Evolutionary conservation across 2,797 vertebrate genomes (phyloP).

Genomic region (Heterohyrax brucei): DNA sequence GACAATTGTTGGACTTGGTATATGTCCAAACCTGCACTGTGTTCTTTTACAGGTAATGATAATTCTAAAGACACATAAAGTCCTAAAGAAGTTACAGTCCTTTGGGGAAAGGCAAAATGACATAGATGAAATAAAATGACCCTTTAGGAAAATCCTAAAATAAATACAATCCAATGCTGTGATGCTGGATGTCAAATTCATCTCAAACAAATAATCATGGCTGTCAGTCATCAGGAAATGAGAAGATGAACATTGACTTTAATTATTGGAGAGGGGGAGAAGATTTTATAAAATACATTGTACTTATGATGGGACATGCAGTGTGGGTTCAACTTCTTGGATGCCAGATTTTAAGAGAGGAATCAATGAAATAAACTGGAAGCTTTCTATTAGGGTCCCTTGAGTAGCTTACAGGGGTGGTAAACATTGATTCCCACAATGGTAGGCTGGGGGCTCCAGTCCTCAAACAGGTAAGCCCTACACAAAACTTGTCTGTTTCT

Average conservation of each 20-base stretch:
- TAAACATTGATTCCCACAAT: not conserved
- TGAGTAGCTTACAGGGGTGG: not conserved
- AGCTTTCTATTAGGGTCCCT: not conserved
- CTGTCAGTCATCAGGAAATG: not conserved
- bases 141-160: not conserved
- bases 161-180: not conserved
- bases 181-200: not conserved
- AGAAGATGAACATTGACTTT: not conserved
- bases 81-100: not conserved
- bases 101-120: slow-evolving; percentile 9
- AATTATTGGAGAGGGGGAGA: not conserved
- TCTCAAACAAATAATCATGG: not conserved
- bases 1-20: too few relatives aligned
- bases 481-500: not conserved
- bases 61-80: not conserved
- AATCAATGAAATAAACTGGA: not conserved
- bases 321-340: not conserved
- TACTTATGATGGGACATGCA: not conserved
- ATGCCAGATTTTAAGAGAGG: not conserved
- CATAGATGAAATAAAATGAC: not conserved
- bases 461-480: not conserved
- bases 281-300: not conserved
- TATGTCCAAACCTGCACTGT: too few relatives aligned
- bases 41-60: not conserved
- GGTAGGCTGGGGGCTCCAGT: not conserved